Percentiles rank a stretch among this genome's conserved stretches.
Conservation (phyloP, 1,140 invertebrate species). For the Eriocheir sinensis region DNA sequence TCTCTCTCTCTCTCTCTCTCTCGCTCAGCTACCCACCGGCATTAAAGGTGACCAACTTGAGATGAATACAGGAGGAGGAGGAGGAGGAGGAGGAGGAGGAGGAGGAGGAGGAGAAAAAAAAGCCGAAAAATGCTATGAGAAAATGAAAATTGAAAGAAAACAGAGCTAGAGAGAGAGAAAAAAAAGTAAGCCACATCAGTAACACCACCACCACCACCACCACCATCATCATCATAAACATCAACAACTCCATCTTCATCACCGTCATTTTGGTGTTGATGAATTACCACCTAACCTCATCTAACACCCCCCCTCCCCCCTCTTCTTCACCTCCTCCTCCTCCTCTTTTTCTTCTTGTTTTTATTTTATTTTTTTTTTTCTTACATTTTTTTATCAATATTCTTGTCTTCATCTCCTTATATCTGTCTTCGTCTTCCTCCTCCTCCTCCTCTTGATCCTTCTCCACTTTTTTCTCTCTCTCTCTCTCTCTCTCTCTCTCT, state of each 20-base stretch:
- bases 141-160: background rate
- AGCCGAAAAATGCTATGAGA: background rate
- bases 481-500: slow-evolving; percentile 26
- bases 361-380: background rate
- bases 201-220: too few species aligned
- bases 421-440: background rate
- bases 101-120: background rate
- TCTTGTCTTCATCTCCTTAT: slow-evolving; percentile 55
- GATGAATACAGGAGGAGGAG: background rate
- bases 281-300: background rate
- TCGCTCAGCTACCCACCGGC: background rate
- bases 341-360: background rate
- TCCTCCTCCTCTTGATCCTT: background rate
- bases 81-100: background rate
- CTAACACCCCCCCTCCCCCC: slow-evolving; percentile 18
- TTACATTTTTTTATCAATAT: slow-evolving; percentile 41
- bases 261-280: background rate
- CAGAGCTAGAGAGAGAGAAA: background rate
- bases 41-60: background rate
- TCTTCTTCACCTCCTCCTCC: slow-evolving; percentile 48
- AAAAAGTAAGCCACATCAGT: background rate
- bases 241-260: too few species aligned
- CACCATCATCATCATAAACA: too few species aligned
- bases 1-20: too few species aligned
- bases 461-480: background rate